These are phyloP conservation scores for Taurulus bubalis DNA, from an alignment of 2,113 vertebrate genomes.

Conservation along the genomic window DNA sequence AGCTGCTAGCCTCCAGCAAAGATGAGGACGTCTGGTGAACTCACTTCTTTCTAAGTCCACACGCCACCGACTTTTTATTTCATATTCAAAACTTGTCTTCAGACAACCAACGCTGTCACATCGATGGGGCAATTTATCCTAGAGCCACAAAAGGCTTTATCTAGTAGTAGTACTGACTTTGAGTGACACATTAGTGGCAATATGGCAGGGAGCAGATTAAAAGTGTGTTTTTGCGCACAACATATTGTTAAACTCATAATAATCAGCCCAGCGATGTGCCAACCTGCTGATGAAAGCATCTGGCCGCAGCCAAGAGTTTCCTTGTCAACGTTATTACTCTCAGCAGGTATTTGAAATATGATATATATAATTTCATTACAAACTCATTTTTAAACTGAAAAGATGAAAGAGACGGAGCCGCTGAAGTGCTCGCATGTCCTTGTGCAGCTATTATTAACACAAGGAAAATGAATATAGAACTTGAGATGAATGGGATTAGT, in stretches of 20 bases:
- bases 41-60: background rate
- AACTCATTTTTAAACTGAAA: conserved; percentile 55
- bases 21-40: background rate
- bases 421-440: conserved; percentile 43
- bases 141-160: background rate
- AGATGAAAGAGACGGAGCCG: conserved; percentile 28
- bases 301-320: conserved; percentile 2
- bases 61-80: background rate
- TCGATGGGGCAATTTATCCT: background rate
- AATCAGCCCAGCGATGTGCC: background rate
- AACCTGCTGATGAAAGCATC: background rate
- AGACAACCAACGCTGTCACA: background rate
- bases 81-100: background rate
- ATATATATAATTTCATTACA: conserved; percentile 60
- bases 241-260: background rate
- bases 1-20: background rate
- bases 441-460: conserved; percentile 63
- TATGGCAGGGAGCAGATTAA: background rate
- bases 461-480: conserved; percentile 55
- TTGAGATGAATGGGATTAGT: conserved; percentile 63
- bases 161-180: background rate
- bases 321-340: conserved; percentile 25
- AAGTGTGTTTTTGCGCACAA: background rate
- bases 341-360: conserved; percentile 56
- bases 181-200: conserved; percentile 7